Evolutionary conservation across 2,888 invertebrate species (phyloP).

Genomic region (Trichopoda pennipes): DNA sequence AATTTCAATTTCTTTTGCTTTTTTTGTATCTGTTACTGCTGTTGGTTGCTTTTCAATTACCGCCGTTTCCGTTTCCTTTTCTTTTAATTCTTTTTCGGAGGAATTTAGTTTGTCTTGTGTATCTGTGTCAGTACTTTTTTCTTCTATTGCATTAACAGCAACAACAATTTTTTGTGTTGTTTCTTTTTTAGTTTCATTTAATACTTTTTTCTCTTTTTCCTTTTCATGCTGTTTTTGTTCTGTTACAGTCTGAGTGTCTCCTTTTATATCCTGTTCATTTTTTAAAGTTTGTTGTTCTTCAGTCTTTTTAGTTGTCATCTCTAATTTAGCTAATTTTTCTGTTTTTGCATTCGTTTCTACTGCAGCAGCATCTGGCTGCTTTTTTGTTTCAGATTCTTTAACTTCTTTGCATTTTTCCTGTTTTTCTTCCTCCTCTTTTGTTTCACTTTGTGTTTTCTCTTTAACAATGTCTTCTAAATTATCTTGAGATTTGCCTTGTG

Average conservation of each 20-base stretch:
- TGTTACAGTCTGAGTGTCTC: slow-evolving; percentile 10
- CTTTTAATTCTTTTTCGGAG: too few relatives aligned
- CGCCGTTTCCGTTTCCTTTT: slow-evolving; percentile 9
- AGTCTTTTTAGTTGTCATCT: slow-evolving; percentile 71
- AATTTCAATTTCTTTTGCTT: slow-evolving; percentile 38
- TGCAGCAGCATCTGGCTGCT: neutral
- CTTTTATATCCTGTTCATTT: slow-evolving; percentile 32
- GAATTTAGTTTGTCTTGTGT: neutral
- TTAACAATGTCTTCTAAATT: neutral
- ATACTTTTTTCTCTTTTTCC: slow-evolving; percentile 70
- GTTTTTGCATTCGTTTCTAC: slow-evolving; percentile 31
- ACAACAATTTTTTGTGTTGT: slow-evolving; percentile 21
- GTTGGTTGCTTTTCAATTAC: slow-evolving; percentile 33
- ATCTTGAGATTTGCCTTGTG: slow-evolving; percentile 41
- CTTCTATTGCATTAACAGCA: slow-evolving; percentile 26
- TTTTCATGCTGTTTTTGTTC: slow-evolving; percentile 15
- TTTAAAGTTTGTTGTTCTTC: slow-evolving; percentile 56
- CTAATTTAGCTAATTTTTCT: slow-evolving; percentile 34
- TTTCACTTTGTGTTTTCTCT: slow-evolving; percentile 16
- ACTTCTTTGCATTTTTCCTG: neutral
- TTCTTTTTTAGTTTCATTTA: slow-evolving; percentile 73
- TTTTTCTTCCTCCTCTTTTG: slow-evolving; percentile 20
- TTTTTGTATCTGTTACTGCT: slow-evolving; percentile 56
- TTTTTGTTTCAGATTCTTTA: slow-evolving; percentile 39
- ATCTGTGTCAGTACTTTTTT: slow-evolving; percentile 38